Percentiles rank a stretch among this genome's conserved stretches.
These are phyloP conservation scores for Hybos culiciformis DNA, from an alignment of 2,888 invertebrate genomes.

Conservation along the genomic window DNA sequence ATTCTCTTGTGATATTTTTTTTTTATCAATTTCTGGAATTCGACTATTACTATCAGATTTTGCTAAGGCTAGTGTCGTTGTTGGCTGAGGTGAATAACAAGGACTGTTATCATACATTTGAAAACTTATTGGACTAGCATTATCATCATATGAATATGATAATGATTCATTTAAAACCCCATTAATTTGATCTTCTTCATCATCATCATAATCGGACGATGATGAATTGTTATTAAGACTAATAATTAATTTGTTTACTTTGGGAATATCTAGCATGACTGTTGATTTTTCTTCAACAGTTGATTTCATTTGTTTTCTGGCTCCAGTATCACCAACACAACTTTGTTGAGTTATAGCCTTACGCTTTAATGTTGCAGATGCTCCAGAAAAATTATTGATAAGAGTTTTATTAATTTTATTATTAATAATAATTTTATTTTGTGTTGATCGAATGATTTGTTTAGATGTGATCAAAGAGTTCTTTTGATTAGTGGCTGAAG, in stretches of 20 bases:
- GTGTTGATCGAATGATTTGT: background rate
- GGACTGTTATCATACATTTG: slow-evolving; percentile 21
- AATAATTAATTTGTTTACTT: slow-evolving; percentile 26
- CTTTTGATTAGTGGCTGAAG: too few species aligned
- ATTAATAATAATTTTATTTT: slow-evolving; percentile 26
- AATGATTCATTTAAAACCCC: background rate
- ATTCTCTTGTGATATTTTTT: slow-evolving; percentile 7
- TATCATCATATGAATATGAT: slow-evolving; percentile 19
- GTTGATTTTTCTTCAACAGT: background rate
- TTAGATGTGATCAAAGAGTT: too few species aligned
- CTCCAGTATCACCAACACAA: too few species aligned
- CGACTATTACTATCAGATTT: too few species aligned
- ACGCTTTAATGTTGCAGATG: background rate
- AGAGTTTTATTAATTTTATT: slow-evolving; percentile 29
- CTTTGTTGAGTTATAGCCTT: background rate
- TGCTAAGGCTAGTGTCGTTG: background rate
- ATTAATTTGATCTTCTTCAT: background rate
- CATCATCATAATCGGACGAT: slow-evolving; percentile 1
- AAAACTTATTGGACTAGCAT: slow-evolving; percentile 26
- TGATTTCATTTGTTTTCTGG: background rate
- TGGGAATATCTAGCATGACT: slow-evolving; percentile 22
- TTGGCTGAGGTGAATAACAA: slow-evolving; percentile 10
- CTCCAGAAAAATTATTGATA: background rate
- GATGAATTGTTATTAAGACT: slow-evolving; percentile 14
- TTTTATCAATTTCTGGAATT: background rate